These are phyloP conservation scores for Caracal caracal DNA, from an alignment of 2,113 vertebrate genomes.

Conservation along the genomic window DNA sequence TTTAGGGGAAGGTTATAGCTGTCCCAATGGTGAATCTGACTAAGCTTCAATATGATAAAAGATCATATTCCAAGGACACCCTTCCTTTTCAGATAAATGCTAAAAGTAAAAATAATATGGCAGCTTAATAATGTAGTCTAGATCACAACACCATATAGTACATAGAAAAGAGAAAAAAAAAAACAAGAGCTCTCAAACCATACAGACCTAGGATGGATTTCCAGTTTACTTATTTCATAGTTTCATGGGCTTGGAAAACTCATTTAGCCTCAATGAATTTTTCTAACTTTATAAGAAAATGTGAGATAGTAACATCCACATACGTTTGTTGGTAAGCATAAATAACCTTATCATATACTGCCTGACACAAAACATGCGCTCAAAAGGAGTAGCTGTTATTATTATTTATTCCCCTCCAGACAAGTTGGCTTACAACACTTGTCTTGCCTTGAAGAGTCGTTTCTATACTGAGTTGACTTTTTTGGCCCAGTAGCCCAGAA, in stretches of 20 bases:
- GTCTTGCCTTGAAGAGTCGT: neutral
- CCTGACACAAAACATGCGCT: neutral
- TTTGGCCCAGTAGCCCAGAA: neutral
- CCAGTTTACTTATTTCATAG: neutral
- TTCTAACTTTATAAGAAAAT: conserved; percentile 8
- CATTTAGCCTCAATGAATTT: neutral
- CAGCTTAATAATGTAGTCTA: conserved; percentile 11
- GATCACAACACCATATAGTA: neutral
- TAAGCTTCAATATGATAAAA: neutral
- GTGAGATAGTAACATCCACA: neutral
- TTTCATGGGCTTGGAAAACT: neutral
- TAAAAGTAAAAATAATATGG: neutral
- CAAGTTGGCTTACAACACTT: neutral
- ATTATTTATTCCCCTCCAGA: neutral
- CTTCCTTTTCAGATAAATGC: conserved; percentile 48
- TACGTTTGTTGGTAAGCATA: neutral
- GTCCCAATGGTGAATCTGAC: neutral
- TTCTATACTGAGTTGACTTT: neutral
- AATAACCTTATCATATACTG: neutral
- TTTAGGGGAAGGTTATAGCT: neutral
- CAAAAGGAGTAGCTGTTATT: neutral
- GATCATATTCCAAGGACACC: neutral
- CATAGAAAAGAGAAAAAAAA: neutral
- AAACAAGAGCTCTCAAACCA: neutral
- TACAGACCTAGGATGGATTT: neutral